Conservation (phyloP, 1,140 invertebrate species). For the Portunus trituberculatus region DNA sequence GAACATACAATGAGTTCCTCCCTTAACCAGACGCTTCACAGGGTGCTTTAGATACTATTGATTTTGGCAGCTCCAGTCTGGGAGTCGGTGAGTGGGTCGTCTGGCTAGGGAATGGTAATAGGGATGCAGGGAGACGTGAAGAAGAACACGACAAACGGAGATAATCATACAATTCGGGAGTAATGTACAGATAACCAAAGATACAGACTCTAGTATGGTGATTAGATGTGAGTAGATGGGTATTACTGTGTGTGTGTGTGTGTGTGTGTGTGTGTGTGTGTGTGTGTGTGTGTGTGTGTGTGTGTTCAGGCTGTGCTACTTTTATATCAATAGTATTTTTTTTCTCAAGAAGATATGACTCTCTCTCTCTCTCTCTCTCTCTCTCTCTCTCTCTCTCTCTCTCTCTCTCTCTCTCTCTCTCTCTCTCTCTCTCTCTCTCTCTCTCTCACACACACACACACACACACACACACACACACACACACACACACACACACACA, state of each 20-base stretch:
- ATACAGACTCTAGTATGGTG: background rate
- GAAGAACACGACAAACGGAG: background rate
- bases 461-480: no score
- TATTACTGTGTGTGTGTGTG: conserved; percentile 31
- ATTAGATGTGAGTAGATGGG: background rate
- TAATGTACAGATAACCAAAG: background rate
- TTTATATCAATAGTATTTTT: no score
- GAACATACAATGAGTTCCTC: background rate
- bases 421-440: conserved; percentile 43
- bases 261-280: conserved; percentile 35
- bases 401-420: conserved; percentile 43
- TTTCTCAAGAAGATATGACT: background rate
- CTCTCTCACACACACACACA: background rate
- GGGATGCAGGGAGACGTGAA: background rate
- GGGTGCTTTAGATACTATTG: conserved; percentile 37
- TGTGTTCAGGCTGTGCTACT: background rate
- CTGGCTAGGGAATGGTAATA: background rate
- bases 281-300: conserved; percentile 29
- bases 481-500: background rate
- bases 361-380: conserved; percentile 43
- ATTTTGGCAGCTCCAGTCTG: background rate
- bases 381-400: conserved; percentile 43
- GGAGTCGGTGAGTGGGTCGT: conserved; percentile 29
- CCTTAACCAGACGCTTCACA: background rate
- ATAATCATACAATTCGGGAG: background rate